These are phyloP conservation scores for Amphipoea oculea DNA, from an alignment of 2,888 invertebrate genomes.

Conservation along the genomic window DNA sequence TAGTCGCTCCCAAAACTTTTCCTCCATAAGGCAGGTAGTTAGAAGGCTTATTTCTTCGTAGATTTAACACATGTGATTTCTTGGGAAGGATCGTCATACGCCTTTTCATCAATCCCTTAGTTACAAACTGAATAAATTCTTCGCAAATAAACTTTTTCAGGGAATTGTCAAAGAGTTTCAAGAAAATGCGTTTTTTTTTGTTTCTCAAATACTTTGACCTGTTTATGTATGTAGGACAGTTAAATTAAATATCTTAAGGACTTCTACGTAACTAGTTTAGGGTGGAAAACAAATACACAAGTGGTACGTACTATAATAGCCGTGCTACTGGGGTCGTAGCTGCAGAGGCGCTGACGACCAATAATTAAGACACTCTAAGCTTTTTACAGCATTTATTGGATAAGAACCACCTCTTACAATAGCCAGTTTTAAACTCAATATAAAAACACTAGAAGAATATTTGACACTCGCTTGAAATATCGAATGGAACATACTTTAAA, in stretches of 20 bases:
- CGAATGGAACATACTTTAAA: too few relatives aligned
- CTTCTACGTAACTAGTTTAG: constrained; percentile 20
- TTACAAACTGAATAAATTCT: constrained; percentile 59
- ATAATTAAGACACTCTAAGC: too few relatives aligned
- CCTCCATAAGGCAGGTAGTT: constrained; percentile 8
- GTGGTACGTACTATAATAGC: too few relatives aligned
- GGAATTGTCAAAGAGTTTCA: constrained; percentile 46
- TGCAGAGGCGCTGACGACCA: too few relatives aligned
- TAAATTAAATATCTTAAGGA: constrained; percentile 32
- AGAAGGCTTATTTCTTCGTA: constrained; percentile 14
- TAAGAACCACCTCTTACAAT: too few relatives aligned
- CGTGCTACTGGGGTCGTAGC: too few relatives aligned
- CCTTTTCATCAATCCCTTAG: constrained; percentile 53
- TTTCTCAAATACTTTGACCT: constrained; percentile 35
- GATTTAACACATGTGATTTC: background rate
- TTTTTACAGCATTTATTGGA: too few relatives aligned
- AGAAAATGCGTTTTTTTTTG: constrained; percentile 29
- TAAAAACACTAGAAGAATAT: too few relatives aligned
- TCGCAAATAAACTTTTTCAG: constrained; percentile 51
- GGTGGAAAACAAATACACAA: background rate
- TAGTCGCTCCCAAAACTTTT: constrained; percentile 27
- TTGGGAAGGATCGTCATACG: background rate
- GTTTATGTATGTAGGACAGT: constrained; percentile 30
- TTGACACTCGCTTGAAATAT: too few relatives aligned
- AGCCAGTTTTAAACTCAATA: too few relatives aligned